Evolutionary conservation across 2,797 vertebrate genomes (phyloP).

Genomic region (Cuculus canorus): DNA sequence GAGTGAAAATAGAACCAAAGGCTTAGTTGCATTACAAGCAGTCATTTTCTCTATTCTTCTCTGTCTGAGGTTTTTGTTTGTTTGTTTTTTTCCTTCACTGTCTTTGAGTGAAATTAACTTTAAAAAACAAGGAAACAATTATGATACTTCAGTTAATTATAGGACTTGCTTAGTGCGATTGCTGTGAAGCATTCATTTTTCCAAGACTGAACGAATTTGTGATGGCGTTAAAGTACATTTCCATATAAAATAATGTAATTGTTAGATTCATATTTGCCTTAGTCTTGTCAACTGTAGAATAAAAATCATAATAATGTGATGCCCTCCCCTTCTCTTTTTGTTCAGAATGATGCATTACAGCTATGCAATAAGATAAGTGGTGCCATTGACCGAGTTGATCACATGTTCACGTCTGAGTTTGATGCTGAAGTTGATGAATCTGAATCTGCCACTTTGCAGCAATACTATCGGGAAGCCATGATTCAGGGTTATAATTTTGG

Average conservation of each 20-base stretch:
- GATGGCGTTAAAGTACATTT: background rate
- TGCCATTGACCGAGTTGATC: conserved; percentile 93
- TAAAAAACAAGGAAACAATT: background rate
- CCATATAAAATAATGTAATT: background rate
- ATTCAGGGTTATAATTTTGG: conserved; percentile 99
- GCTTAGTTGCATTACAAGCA: background rate
- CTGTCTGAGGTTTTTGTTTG: background rate
- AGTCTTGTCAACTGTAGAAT: background rate
- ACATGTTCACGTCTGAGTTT: conserved; percentile 94
- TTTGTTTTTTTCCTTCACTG: background rate
- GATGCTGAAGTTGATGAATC: conserved; percentile 94
- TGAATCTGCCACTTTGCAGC: conserved; percentile 91
- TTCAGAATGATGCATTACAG: conserved; percentile 91
- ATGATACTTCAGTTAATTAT: background rate
- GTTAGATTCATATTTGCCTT: background rate
- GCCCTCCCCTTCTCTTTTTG: background rate
- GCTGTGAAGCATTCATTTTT: background rate
- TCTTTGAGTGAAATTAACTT: too few species aligned
- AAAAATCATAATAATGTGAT: background rate
- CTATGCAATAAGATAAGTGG: conserved; percentile 94
- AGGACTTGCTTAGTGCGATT: background rate
- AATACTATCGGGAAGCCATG: conserved; percentile 98
- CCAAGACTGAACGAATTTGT: background rate
- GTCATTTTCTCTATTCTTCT: background rate
- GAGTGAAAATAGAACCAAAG: background rate